Conservation (phyloP, 2,113 vertebrate species). For the Cheilinus undulatus region DNA sequence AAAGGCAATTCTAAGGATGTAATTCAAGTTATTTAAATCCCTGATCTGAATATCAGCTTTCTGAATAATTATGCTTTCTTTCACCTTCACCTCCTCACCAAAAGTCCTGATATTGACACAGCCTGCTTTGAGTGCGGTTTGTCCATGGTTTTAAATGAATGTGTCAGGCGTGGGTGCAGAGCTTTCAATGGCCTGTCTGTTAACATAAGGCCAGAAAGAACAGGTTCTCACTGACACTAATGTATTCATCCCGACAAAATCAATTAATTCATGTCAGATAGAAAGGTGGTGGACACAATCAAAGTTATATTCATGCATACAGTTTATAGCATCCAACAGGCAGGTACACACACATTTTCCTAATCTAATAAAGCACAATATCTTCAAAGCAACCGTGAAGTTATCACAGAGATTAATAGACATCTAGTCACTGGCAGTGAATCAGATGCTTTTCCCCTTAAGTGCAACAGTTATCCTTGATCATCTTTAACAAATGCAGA, state of each 20-base stretch:
- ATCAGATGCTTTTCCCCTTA: constrained; percentile 2
- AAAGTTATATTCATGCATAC: constrained; percentile 2
- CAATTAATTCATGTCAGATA: constrained; percentile 39
- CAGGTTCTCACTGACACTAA: constrained; percentile 38
- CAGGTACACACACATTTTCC: background rate
- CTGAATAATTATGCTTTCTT: background rate
- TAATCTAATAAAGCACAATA: background rate
- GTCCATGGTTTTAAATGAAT: constrained; percentile 6
- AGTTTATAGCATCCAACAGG: background rate
- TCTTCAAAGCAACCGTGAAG: no score
- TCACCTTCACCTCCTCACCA: background rate
- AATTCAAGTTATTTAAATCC: no score
- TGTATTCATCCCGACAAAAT: constrained; percentile 52
- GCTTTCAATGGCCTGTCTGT: constrained; percentile 37
- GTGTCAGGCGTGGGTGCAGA: constrained; percentile 30
- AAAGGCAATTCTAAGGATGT: no score
- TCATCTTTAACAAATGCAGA: constrained; percentile 31
- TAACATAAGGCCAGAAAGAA: constrained; percentile 33
- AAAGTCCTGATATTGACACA: constrained; percentile 11
- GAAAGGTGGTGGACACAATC: constrained; percentile 5
- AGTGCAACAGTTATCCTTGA: background rate
- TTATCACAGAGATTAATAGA: no score
- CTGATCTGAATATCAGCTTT: no score
- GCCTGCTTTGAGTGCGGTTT: constrained; percentile 3
- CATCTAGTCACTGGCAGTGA: background rate